Conservation (phyloP, 2,113 vertebrate genomes). For the Psammodynastes pulverulentus region DNA sequence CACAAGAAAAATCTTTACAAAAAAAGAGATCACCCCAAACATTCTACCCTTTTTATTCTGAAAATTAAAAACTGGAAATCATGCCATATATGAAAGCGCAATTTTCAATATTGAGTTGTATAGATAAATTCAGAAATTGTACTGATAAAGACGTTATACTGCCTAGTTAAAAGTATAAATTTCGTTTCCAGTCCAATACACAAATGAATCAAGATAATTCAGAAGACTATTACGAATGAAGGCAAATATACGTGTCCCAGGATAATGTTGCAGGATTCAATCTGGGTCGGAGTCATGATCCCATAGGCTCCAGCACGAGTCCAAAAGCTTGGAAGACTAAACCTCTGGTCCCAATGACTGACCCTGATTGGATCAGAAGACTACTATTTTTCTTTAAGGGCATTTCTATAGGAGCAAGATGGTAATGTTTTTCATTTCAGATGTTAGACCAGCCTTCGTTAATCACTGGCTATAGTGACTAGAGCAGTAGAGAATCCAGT, state of each 20-base stretch:
- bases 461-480: not conserved
- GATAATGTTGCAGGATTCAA: not conserved
- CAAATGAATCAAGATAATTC: accelerated
- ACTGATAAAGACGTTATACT: not conserved
- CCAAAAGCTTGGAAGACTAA: not conserved
- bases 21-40: not conserved
- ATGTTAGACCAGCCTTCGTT: not conserved
- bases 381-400: not conserved
- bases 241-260: not conserved
- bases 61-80: not conserved
- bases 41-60: not conserved
- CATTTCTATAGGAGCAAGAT: not conserved
- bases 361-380: not conserved
- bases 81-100: not conserved
- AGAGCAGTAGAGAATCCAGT: not conserved
- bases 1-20: not conserved
- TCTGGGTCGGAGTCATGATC: not conserved
- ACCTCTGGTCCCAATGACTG: not conserved
- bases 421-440: not conserved
- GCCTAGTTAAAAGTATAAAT: not conserved
- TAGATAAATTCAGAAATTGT: not conserved
- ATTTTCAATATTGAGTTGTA: not conserved
- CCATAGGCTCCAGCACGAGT: not conserved
- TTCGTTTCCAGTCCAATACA: accelerated
- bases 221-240: not conserved